A percentile compares a stretch with the other conserved stretches of the same genome.
Conservation (phyloP, 2,797 vertebrate genomes). For the Steatocranus sp. region DNA sequence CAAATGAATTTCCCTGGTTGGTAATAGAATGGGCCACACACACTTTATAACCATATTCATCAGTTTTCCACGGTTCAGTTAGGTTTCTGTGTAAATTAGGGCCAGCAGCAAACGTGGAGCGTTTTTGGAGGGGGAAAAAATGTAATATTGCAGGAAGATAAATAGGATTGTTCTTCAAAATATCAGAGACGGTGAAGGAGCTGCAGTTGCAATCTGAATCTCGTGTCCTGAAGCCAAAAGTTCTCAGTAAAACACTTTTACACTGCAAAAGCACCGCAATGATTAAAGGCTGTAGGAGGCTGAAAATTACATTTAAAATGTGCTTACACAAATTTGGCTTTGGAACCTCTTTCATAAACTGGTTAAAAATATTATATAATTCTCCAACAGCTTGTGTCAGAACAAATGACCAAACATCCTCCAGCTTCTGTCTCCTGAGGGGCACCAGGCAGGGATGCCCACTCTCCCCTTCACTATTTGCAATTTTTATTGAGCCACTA, state of each 20-base stretch:
- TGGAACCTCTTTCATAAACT: too few species aligned
- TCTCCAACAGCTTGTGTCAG: too few species aligned
- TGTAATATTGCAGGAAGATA: not conserved
- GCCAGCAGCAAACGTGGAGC: not conserved
- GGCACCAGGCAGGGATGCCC: too few species aligned
- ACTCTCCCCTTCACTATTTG: too few species aligned
- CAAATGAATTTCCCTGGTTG: not conserved
- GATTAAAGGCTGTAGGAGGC: not conserved
- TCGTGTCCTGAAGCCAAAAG: not conserved
- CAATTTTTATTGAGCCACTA: too few species aligned
- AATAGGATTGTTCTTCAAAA: not conserved
- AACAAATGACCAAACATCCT: too few species aligned
- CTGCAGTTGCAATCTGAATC: not conserved
- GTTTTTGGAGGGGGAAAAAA: accelerated
- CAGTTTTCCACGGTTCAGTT: not conserved
- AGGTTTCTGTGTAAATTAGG: not conserved
- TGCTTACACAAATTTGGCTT: too few species aligned
- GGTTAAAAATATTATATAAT: too few species aligned
- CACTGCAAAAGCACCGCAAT: not conserved
- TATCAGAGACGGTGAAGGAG: not conserved
- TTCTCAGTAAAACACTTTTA: not conserved
- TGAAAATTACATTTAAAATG: not conserved
- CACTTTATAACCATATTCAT: not conserved
- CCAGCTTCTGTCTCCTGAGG: too few species aligned
- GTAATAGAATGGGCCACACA: not conserved